A percentile compares a stretch with the other conserved stretches of the same genome.
Conservation (phyloP, 2,113 vertebrate species). For the Rhea americana region DNA sequence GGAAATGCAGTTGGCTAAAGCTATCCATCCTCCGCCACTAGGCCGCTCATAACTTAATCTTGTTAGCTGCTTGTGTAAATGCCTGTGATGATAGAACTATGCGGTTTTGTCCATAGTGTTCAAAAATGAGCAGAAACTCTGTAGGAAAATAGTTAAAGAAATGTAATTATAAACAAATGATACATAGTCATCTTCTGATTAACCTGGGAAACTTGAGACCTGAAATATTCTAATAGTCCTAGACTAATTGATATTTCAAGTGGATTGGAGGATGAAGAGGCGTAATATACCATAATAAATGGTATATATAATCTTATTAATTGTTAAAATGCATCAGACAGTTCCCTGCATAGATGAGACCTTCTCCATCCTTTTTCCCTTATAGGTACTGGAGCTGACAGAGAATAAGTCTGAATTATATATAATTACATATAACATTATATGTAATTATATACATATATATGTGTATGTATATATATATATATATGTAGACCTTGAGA, state of each 20-base stretch:
- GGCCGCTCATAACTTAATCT: neutral
- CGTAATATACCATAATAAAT: neutral
- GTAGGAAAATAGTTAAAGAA: neutral
- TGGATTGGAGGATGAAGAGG: neutral
- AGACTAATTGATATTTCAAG: neutral
- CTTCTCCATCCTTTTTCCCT: neutral
- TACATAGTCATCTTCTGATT: neutral
- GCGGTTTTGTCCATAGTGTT: neutral
- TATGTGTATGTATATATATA: too few species aligned
- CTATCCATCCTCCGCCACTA: neutral
- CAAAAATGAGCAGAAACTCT: neutral
- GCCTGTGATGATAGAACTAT: neutral
- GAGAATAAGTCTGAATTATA: too few species aligned
- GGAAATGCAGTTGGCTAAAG: neutral
- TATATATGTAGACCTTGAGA: neutral
- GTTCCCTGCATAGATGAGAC: neutral
- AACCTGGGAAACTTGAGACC: neutral
- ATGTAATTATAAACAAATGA: neutral
- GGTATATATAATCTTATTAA: neutral
- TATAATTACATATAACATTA: too few species aligned
- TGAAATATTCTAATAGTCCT: neutral
- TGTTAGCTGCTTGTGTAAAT: neutral
- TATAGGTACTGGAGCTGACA: neutral
- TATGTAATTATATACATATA: too few species aligned
- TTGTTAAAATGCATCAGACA: neutral